phyloP scores from a whole-genome alignment of 2,888 invertebrate genomes.

The Alcis repandata region DNA sequence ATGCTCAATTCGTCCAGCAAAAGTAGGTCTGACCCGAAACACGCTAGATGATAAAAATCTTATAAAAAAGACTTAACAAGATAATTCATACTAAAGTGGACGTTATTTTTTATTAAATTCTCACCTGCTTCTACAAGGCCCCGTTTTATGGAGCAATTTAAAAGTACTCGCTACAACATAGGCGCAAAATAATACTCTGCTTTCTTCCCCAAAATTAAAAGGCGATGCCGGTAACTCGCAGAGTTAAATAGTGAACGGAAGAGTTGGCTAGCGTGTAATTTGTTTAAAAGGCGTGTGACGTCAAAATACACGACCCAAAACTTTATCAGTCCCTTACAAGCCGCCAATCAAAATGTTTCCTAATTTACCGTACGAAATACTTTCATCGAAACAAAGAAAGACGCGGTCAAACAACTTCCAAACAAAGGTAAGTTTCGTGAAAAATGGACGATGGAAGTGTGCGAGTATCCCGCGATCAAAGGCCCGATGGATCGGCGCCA shows the following conservation, averaged over 20 bases:
- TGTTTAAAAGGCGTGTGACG: slow-evolving; percentile 58
- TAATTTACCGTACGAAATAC: slow-evolving; percentile 65
- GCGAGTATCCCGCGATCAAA: slow-evolving; percentile 75
- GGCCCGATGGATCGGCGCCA: slow-evolving; percentile 60
- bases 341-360: slow-evolving; percentile 64
- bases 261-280: slow-evolving; percentile 49
- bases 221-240: slow-evolving; percentile 16
- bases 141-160: slow-evolving; percentile 79
- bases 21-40: slow-evolving; percentile 51
- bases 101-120: slow-evolving; percentile 80
- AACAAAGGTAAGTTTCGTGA: slow-evolving; percentile 66
- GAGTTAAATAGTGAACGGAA: slow-evolving; percentile 24
- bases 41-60: slow-evolving; percentile 36
- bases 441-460: slow-evolving; percentile 69
- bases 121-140: slow-evolving; percentile 68
- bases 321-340: slow-evolving; percentile 54
- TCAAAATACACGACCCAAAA: slow-evolving; percentile 55
- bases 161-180: slow-evolving; percentile 77
- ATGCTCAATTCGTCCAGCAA: neutral
- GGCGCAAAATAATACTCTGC: slow-evolving; percentile 71
- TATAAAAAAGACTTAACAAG: slow-evolving; percentile 57
- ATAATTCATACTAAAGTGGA: slow-evolving; percentile 76
- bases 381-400: slow-evolving; percentile 62
- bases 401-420: slow-evolving; percentile 65
- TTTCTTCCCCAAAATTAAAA: slow-evolving; percentile 34